phyloP scores from a whole-genome alignment of 2,888 invertebrate genomes.

The Rutpela maculata region DNA sequence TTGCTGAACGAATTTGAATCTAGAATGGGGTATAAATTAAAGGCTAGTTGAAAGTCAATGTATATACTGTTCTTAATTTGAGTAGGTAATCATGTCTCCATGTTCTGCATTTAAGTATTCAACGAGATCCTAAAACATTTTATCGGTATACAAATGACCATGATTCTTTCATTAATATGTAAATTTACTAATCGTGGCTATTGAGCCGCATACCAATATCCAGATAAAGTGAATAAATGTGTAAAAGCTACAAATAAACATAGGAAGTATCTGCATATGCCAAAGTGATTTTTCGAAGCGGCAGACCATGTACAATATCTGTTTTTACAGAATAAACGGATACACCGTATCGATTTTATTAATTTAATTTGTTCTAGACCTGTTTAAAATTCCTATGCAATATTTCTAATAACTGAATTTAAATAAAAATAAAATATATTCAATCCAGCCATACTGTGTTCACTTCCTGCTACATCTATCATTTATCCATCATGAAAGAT shows the following conservation, averaged over 20 bases:
- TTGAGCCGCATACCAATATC: too few species aligned
- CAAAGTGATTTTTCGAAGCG: background rate
- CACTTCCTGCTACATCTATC: background rate
- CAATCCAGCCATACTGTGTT: background rate
- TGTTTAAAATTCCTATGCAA: background rate
- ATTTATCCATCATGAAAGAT: slow-evolving; percentile 4
- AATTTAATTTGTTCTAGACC: background rate
- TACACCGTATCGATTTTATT: background rate
- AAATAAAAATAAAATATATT: background rate
- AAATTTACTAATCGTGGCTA: too few species aligned
- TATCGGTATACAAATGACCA: too few species aligned
- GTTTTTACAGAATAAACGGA: background rate
- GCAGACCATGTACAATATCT: background rate
- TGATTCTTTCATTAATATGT: too few species aligned
- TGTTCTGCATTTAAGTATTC: too few species aligned
- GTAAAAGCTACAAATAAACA: background rate
- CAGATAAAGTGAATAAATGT: too few species aligned
- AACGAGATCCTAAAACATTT: too few species aligned
- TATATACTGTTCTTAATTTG: too few species aligned
- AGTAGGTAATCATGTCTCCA: too few species aligned
- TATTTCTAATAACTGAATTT: background rate
- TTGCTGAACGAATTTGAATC: too few species aligned
- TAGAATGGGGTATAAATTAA: too few species aligned
- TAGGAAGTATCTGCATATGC: background rate
- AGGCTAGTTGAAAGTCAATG: too few species aligned